Percentiles rank a stretch among this genome's conserved stretches.
Evolutionary conservation across 2,888 invertebrate genomes (phyloP).

Genomic region (Himalopsyche japonica): DNA sequence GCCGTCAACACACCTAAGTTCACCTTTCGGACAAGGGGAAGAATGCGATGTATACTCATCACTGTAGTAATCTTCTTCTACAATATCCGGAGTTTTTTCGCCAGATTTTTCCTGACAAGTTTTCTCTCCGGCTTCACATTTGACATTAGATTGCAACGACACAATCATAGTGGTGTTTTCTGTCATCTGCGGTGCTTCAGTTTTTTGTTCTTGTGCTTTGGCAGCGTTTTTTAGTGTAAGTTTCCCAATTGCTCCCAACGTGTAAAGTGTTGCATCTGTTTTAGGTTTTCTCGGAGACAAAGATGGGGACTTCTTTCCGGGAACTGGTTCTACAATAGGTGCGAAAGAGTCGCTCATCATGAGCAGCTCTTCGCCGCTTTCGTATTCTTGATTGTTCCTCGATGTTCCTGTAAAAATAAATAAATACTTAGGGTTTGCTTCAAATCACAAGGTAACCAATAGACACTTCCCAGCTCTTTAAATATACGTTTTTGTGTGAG

Average conservation of each 20-base stretch:
- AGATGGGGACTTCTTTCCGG: slow-evolving; percentile 10
- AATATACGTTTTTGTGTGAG: no score
- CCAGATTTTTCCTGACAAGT: neutral
- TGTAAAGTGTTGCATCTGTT: neutral
- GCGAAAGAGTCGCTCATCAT: slow-evolving; percentile 62
- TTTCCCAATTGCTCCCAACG: neutral
- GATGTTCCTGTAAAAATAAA: slow-evolving; percentile 15
- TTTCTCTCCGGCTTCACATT: neutral
- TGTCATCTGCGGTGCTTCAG: neutral
- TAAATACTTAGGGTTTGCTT: neutral
- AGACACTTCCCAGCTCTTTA: no score
- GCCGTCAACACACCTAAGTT: slow-evolving; percentile 66
- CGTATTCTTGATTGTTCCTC: slow-evolving; percentile 51
- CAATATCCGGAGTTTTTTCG: neutral
- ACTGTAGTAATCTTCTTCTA: neutral
- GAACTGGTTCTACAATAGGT: slow-evolving; percentile 48
- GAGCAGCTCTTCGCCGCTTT: slow-evolving; percentile 63
- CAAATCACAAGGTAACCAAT: no score
- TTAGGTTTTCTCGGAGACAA: slow-evolving; percentile 27
- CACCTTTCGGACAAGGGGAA: slow-evolving; percentile 59
- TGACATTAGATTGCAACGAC: neutral
- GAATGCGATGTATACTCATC: slow-evolving; percentile 47
- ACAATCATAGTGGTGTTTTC: neutral
- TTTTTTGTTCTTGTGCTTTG: neutral
- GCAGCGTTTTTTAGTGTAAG: neutral